These are phyloP conservation scores for Hylia prasina DNA, from an alignment of 2,113 vertebrate genomes.

Conservation along the genomic window DNA sequence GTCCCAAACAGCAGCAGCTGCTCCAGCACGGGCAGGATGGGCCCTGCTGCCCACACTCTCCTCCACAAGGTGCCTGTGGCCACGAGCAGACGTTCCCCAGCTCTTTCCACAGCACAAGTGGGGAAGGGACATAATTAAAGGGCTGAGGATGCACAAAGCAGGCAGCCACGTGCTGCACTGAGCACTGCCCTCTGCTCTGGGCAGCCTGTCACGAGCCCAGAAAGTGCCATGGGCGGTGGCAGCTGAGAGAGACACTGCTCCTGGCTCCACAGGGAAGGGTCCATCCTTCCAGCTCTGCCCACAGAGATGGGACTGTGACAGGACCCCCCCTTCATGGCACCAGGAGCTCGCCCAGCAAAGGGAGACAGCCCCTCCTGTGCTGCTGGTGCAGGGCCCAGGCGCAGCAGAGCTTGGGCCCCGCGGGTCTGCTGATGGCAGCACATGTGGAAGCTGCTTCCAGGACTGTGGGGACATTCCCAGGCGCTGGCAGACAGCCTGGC, in stretches of 20 bases:
- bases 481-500: not conserved
- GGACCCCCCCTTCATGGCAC: not conserved
- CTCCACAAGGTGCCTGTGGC: not conserved
- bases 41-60: not conserved
- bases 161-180: not conserved
- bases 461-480: not conserved
- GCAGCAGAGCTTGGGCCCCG: not conserved
- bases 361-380: not conserved
- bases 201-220: not conserved
- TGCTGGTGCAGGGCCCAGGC: not conserved
- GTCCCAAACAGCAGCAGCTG: not conserved
- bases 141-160: constrained; percentile 48
- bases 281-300: not conserved
- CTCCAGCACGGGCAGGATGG: not conserved
- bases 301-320: not conserved
- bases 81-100: not conserved
- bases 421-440: not conserved
- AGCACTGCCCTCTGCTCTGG: not conserved
- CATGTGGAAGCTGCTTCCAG: not conserved
- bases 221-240: fast-evolving
- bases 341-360: fast-evolving
- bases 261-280: fast-evolving
- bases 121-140: constrained; percentile 18
- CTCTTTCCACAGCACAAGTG: not conserved
- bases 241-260: fast-evolving